These are phyloP conservation scores for Parnassius mnemosyne DNA, from an alignment of 2,888 invertebrate genomes.

Conservation along the genomic window DNA sequence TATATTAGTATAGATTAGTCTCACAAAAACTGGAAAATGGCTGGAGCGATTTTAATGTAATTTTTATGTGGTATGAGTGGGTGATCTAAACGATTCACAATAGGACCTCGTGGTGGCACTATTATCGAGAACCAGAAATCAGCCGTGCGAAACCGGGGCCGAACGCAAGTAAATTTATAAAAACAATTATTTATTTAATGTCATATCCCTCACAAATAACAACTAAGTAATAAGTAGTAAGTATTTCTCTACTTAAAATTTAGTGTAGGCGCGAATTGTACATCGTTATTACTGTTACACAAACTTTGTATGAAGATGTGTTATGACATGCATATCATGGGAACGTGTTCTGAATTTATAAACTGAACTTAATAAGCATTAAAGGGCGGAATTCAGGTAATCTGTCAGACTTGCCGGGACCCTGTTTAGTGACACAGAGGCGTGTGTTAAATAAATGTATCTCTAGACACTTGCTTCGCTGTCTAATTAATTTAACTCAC, in stretches of 20 bases:
- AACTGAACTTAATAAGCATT: conserved; percentile 52
- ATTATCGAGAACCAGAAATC: too few relatives aligned
- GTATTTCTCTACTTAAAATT: conserved; percentile 3
- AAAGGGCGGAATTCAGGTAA: conserved; percentile 49
- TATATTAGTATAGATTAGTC: too few relatives aligned
- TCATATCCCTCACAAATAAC: too few relatives aligned
- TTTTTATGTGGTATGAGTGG: too few relatives aligned
- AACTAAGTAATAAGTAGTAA: too few relatives aligned
- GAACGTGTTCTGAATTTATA: conserved; percentile 45
- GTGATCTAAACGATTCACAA: too few relatives aligned
- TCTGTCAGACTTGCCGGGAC: conserved; percentile 44
- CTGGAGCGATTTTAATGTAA: too few relatives aligned
- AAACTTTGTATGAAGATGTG: conserved; percentile 30
- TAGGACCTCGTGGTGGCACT: too few relatives aligned
- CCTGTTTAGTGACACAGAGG: conserved; percentile 37
- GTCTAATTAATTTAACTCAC: conserved; percentile 40
- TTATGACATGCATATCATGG: conserved; percentile 32
- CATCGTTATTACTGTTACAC: conserved; percentile 11
- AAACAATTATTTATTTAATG: too few relatives aligned
- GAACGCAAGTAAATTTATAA: too few relatives aligned
- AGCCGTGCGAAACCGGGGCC: too few relatives aligned
- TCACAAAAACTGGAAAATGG: too few relatives aligned
- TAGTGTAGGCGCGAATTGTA: conserved; percentile 14
- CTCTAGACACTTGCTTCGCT: conserved; percentile 35
- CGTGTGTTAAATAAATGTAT: conserved; percentile 37